A percentile compares a stretch with the other conserved stretches of the same genome.
Evolutionary conservation across 2,797 vertebrate species (phyloP).

Genomic region (Chelon auratus): DNA sequence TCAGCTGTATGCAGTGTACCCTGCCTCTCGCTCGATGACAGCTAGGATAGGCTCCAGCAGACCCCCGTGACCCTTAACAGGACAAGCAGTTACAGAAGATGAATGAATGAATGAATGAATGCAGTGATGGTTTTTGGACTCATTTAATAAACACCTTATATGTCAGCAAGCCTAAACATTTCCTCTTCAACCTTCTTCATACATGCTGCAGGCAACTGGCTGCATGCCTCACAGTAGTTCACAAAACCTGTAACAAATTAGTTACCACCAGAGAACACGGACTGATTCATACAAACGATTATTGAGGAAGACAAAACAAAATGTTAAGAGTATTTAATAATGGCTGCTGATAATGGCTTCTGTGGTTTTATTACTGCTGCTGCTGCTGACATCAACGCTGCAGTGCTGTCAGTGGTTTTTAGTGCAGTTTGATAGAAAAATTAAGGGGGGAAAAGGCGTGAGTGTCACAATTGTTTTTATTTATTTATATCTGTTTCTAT

Average conservation of each 20-base stretch:
- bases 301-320: constrained; percentile 11
- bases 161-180: constrained; percentile 22
- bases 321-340: not conserved
- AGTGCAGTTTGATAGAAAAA: constrained; percentile 1
- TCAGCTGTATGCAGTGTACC: constrained; percentile 11
- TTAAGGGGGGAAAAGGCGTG: not conserved
- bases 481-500: not conserved
- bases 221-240: not conserved
- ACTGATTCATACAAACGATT: constrained; percentile 4
- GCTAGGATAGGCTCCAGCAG: too few relatives aligned
- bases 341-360: constrained; percentile 5
- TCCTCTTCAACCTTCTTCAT: not conserved
- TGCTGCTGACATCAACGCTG: not conserved
- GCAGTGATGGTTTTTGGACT: constrained; percentile 10
- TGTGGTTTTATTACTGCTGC: not conserved
- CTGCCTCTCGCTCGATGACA: too few relatives aligned
- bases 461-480: not conserved
- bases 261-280: not conserved
- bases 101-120: too few relatives aligned
- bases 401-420: not conserved
- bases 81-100: too few relatives aligned
- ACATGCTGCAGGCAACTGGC: not conserved
- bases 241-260: not conserved
- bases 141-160: constrained; percentile 40
- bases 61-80: too few relatives aligned